Base-by-base conservation (phyloP, 2,888 invertebrate species). In the Junonia oenone region DNA sequence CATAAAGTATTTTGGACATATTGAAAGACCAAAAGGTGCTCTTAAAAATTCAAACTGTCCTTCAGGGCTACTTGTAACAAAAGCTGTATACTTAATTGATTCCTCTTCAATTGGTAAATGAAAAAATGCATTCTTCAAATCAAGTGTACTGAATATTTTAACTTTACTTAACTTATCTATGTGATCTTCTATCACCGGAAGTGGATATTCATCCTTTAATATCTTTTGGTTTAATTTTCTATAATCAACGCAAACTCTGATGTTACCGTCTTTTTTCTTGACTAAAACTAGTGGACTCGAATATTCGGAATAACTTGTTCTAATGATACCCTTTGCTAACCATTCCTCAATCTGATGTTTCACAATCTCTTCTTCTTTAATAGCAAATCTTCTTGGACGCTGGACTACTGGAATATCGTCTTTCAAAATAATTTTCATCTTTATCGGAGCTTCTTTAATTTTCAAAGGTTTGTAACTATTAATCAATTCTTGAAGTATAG, bases 11-110 rank as follows among this genome's bases (percentile, higher is more conserved):
- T 74, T 67, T 2, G 80, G 81, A 15, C 69, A 66, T 27, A 73
- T 76, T 8, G 71, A 75, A 27, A 54, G 45, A 37, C 62, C 48
- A 47, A 61, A 61, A 9, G 61, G 58, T 6, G 72, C 69, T 59
- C 57, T 67, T 13, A 70, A 47, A 59, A 82, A 78, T 62, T 83
- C 78, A 63, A 65, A 81, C 45, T 82, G 81, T 9, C 78, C 77
- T 37, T 45, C n/a, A 13, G 19, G 53, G 2, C 22, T 22, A 5
- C 22, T 22, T 5, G 73, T 75, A 2, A 79, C 75, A 65, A 81
- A 82, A 0, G 79, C 56, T 1, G 78, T 78, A 50, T 76, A 79
- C 56, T 72, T 69, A 43, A 68, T 22, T 14, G 58, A 64, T n/a
- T 62, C 53, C 43, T 65, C 62, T 9, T 67, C 65, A 1, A 77